Conservation (phyloP, 37 sponge, comb jelly and placozoan species). For the Ianthella basta region DNA sequence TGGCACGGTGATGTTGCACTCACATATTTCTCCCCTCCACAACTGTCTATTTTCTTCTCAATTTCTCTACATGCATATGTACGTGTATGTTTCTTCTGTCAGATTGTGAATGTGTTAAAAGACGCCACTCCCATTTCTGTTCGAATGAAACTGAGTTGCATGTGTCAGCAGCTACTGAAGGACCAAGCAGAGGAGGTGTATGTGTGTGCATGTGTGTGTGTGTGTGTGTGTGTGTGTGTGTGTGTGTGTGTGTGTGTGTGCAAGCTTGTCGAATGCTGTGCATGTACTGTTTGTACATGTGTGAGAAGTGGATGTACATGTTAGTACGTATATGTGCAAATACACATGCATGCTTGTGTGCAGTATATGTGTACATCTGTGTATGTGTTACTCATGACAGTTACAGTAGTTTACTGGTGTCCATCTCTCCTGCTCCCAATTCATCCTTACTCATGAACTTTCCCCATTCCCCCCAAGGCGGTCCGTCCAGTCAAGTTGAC, state of each 20-base stretch:
- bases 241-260: not conserved
- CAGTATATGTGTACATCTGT: not conserved
- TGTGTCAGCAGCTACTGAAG: conserved; percentile 50
- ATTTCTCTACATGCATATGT: not conserved
- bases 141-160: not conserved
- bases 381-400: not conserved
- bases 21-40: too few relatives aligned
- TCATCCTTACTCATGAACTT: not conserved
- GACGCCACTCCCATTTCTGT: not conserved
- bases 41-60: too few relatives aligned
- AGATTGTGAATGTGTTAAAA: not conserved
- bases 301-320: conserved; percentile 14
- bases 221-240: not conserved
- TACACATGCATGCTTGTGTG: not conserved
- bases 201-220: not conserved
- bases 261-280: not conserved
- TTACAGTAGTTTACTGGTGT: not conserved
- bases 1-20: too few relatives aligned
- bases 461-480: conserved; percentile 32
- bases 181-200: conserved; percentile 57
- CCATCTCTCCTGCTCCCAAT: not conserved
- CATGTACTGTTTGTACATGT: not conserved
- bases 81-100: not conserved
- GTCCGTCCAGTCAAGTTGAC: conserved; percentile 79
- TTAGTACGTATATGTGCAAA: not conserved